Evolutionary conservation across 1,140 invertebrate species (phyloP).

Genomic region (Magallana gigas): DNA sequence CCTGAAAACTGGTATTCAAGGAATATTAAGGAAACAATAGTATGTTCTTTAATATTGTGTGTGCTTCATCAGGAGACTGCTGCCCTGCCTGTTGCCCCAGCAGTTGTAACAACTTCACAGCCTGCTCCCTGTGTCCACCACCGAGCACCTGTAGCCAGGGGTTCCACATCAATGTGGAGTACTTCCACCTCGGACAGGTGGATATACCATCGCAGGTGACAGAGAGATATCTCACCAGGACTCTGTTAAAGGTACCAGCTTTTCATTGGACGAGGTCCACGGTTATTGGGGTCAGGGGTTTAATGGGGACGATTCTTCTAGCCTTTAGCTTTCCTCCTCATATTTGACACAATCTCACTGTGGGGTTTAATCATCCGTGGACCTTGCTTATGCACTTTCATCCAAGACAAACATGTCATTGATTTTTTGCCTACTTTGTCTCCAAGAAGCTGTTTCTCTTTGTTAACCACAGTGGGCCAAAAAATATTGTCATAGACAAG

Average conservation of each 20-base stretch:
- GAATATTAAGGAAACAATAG: not conserved
- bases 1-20: not conserved
- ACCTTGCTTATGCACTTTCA: no score
- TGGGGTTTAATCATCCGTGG: no score
- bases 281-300: no score
- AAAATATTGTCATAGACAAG: no score
- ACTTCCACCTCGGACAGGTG: slow-evolving; percentile 59
- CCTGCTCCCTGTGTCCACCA: slow-evolving; percentile 50
- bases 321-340: no score
- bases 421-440: no score
- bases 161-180: slow-evolving; percentile 55
- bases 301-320: no score
- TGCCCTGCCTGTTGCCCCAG: slow-evolving; percentile 60
- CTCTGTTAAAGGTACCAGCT: slow-evolving; percentile 51
- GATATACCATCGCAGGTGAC: slow-evolving; percentile 51
- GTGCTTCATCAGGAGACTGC: slow-evolving; percentile 55
- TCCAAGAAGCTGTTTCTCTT: no score
- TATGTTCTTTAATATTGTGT: not conserved
- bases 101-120: slow-evolving; percentile 48
- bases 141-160: slow-evolving; percentile 38
- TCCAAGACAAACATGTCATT: no score
- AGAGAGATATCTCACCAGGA: slow-evolving; percentile 51
- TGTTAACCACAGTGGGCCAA: no score
- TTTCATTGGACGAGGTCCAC: not conserved
- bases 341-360: no score